Conservation (phyloP, 1,140 invertebrate species). For the Atta cephalotes region DNA sequence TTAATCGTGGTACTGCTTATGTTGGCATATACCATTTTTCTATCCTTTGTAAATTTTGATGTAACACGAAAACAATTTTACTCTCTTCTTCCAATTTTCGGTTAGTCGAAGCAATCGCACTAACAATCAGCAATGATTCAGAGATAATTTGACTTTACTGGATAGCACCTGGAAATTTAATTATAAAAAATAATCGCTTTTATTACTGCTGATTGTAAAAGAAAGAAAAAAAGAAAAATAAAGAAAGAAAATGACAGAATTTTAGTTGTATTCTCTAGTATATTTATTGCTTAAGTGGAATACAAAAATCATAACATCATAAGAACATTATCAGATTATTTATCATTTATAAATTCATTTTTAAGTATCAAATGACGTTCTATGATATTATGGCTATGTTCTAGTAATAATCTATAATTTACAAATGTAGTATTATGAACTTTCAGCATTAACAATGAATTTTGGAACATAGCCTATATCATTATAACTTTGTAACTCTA, state of each 20-base stretch:
- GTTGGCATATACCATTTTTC: slow-evolving; percentile 77
- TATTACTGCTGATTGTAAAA: neutral
- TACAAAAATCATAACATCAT: too few relatives aligned
- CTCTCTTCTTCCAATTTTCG: slow-evolving; percentile 14
- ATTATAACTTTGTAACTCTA: too few relatives aligned
- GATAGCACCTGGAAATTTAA: slow-evolving; percentile 41
- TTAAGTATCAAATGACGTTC: too few relatives aligned
- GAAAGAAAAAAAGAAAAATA: neutral
- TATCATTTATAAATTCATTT: too few relatives aligned
- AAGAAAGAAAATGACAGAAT: too few relatives aligned
- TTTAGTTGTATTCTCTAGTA: neutral
- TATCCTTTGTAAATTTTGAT: neutral
- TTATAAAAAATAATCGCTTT: slow-evolving; percentile 30
- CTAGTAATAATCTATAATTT: too few relatives aligned
- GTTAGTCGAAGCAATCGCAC: neutral
- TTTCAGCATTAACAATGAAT: too few relatives aligned
- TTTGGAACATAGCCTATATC: too few relatives aligned
- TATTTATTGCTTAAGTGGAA: too few relatives aligned
- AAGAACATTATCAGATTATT: too few relatives aligned
- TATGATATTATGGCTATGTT: too few relatives aligned
- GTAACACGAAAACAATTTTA: slow-evolving; percentile 5
- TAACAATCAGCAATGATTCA: slow-evolving; percentile 70
- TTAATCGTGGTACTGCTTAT: slow-evolving; percentile 71
- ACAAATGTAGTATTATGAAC: too few relatives aligned
- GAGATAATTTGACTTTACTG: slow-evolving; percentile 35